Percentiles rank a stretch among this genome's conserved stretches.
Evolutionary conservation across 2,888 invertebrate species (phyloP).

Genomic region (Spilarctia lutea): DNA sequence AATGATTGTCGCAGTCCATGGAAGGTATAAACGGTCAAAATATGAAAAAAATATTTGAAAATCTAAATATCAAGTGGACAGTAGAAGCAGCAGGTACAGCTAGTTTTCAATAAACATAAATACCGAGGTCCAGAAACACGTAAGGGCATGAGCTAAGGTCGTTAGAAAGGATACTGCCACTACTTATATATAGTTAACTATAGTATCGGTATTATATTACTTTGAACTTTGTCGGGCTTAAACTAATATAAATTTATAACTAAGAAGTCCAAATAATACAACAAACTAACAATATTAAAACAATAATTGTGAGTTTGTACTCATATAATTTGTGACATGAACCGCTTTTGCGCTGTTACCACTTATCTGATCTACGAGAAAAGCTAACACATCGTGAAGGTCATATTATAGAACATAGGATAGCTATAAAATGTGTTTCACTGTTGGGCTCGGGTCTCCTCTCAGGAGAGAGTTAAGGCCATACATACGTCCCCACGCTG

Average conservation of each 20-base stretch:
- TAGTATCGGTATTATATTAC: neutral
- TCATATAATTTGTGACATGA: neutral
- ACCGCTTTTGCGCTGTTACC: neutral
- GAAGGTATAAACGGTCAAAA: too few relatives aligned
- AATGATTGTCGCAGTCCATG: too few relatives aligned
- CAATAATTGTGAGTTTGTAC: neutral
- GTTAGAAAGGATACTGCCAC: conserved; percentile 7
- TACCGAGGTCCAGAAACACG: neutral
- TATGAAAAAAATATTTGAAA: too few relatives aligned
- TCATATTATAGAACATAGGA: neutral
- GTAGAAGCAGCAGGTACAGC: too few relatives aligned
- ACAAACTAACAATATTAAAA: neutral
- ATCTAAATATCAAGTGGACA: too few relatives aligned
- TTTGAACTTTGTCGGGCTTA: neutral
- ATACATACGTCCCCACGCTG: too few relatives aligned
- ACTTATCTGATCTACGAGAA: neutral
- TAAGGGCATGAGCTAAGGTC: conserved; percentile 6
- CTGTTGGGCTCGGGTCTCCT: too few relatives aligned
- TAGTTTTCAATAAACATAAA: neutral
- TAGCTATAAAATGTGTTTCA: neutral
- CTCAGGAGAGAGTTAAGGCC: too few relatives aligned
- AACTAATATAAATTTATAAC: neutral
- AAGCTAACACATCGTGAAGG: neutral
- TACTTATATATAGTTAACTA: neutral
- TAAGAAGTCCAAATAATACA: too few relatives aligned